Evolutionary conservation across 2,888 invertebrate species (phyloP).

Genomic region (Machimus atricapillus): DNA sequence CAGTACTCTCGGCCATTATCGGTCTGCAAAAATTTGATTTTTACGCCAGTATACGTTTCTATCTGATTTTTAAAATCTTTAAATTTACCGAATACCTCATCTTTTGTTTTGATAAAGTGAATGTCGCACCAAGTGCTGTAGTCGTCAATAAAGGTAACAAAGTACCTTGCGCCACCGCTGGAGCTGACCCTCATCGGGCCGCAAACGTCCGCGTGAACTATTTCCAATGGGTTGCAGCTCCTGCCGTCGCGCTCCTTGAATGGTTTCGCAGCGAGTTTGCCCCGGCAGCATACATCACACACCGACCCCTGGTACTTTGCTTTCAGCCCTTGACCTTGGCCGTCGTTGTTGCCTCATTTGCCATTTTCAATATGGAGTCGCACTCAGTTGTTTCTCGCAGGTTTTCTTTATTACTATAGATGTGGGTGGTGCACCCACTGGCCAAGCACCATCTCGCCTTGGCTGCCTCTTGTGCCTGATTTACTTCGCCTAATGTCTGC

Average conservation of each 20-base stretch:
- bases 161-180: neutral
- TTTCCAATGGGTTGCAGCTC: neutral
- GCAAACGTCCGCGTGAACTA: neutral
- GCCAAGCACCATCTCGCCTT: neutral
- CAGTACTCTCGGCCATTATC: neutral
- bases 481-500: no score
- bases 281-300: neutral
- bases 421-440: neutral
- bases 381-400: neutral
- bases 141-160: neutral
- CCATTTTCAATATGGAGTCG: no score
- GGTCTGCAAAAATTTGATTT: neutral
- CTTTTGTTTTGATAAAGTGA: neutral
- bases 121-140: neutral
- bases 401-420: neutral
- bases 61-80: neutral
- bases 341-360: no score
- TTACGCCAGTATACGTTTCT: neutral
- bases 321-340: no score
- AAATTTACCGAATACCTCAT: neutral
- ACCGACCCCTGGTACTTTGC: neutral
- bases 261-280: neutral
- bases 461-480: no score
- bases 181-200: neutral
- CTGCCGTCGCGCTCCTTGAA: neutral